Evolutionary conservation across 2,797 vertebrate genomes (phyloP).

Genomic region (Halcyon leucocephala): DNA sequence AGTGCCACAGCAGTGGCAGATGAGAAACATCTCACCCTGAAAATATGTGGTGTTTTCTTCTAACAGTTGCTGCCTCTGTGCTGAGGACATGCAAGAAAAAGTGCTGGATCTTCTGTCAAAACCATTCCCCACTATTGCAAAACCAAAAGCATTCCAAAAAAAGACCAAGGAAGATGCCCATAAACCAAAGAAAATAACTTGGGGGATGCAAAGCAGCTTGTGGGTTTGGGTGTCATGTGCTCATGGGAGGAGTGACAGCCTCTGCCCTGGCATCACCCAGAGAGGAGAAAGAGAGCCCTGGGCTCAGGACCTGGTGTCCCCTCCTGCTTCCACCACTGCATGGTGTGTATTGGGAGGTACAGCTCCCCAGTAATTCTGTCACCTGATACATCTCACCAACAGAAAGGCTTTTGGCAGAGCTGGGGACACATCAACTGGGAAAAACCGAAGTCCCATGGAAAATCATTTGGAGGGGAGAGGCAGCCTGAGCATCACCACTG

Average conservation of each 20-base stretch:
- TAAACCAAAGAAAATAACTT: background rate
- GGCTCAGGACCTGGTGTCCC: background rate
- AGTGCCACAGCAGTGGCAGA: background rate
- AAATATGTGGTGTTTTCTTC: constrained; percentile 25
- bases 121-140: background rate
- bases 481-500: background rate
- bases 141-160: background rate
- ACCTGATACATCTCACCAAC: accelerated
- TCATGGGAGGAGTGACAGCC: background rate
- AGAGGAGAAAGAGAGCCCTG: background rate
- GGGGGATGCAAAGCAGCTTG: background rate
- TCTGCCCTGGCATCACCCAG: accelerated
- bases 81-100: background rate
- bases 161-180: background rate
- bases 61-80: background rate
- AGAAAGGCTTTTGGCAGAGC: background rate
- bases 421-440: background rate
- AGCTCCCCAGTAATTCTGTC: background rate
- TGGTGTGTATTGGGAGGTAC: background rate
- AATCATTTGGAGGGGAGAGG: background rate
- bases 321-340: background rate
- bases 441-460: background rate
- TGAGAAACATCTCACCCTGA: background rate
- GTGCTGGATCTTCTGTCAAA: background rate
- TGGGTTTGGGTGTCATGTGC: background rate